Conservation (phyloP, 1,140 invertebrate species). For the Drosophila ohnishii region DNA sequence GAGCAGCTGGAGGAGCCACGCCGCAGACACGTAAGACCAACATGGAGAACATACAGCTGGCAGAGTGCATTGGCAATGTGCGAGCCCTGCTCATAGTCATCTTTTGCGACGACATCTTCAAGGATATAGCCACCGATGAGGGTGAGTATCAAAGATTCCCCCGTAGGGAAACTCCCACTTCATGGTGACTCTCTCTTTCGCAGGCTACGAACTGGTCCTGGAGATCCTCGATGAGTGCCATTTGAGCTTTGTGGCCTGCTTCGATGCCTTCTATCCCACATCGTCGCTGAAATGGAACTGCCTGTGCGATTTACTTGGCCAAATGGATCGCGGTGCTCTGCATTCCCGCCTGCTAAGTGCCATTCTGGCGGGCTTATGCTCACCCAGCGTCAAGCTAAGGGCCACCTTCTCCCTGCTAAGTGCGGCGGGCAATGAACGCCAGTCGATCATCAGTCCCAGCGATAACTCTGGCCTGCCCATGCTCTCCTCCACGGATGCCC, state of each 20-base stretch:
- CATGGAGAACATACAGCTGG: slow-evolving; percentile 89
- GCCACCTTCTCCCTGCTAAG: slow-evolving; percentile 89
- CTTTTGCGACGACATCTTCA: slow-evolving; percentile 89
- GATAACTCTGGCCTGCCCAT: slow-evolving; percentile 88
- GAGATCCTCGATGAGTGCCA: slow-evolving; percentile 95
- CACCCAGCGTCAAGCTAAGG: slow-evolving; percentile 90
- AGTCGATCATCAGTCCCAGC: slow-evolving; percentile 87
- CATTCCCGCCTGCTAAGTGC: slow-evolving; percentile 89
- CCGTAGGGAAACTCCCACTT: not conserved
- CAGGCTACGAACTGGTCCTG: slow-evolving; percentile 85
- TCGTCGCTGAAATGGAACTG: slow-evolving; percentile 96
- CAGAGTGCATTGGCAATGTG: slow-evolving; percentile 94
- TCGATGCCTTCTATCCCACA: slow-evolving; percentile 98
- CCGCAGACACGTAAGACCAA: slow-evolving; percentile 84
- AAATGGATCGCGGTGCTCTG: slow-evolving; percentile 87
- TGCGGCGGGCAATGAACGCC: slow-evolving; percentile 83
- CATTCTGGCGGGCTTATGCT: slow-evolving; percentile 91
- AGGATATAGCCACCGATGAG: slow-evolving; percentile 82
- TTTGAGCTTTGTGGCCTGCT: slow-evolving; percentile 94
- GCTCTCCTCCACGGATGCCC: slow-evolving; percentile 88
- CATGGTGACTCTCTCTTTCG: slow-evolving; percentile 1
- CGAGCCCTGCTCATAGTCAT: slow-evolving; percentile 92
- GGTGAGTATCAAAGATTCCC: slow-evolving; percentile 31
- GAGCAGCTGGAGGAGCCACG: slow-evolving; percentile 16
- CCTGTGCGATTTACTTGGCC: slow-evolving; percentile 92